Evolutionary conservation across 2,888 invertebrate genomes (phyloP).

Genomic region (Pseudolycoriella hygida): DNA sequence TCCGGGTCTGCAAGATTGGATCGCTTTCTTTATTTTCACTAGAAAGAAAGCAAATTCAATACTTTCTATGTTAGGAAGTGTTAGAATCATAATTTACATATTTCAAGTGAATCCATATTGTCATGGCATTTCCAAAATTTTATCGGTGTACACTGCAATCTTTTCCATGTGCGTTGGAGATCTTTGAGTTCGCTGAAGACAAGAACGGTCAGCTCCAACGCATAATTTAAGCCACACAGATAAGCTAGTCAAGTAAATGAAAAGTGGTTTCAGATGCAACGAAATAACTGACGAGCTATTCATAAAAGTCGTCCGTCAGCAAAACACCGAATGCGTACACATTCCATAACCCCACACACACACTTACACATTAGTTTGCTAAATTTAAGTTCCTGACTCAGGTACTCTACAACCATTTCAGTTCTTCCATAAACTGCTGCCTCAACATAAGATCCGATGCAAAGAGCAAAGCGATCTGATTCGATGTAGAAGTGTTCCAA

Average conservation of each 20-base stretch:
- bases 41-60: no score
- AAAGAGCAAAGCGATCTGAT: constrained; percentile 41
- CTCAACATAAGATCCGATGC: constrained; percentile 55
- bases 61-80: no score
- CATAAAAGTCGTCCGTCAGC: no score
- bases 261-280: not conserved
- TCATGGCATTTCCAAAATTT: not conserved
- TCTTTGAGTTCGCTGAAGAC: constrained; percentile 32
- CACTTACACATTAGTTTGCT: constrained; percentile 9
- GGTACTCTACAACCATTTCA: constrained; percentile 29
- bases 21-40: constrained; percentile 5
- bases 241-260: constrained; percentile 30
- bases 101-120: constrained; percentile 5
- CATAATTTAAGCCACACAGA: constrained; percentile 28
- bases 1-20: not conserved
- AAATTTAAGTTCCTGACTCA: constrained; percentile 14
- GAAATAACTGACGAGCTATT: no score
- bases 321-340: no score
- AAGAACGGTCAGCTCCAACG: constrained; percentile 37
- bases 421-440: constrained; percentile 52
- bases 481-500: constrained; percentile 36
- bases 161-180: constrained; percentile 18
- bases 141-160: not conserved
- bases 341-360: not conserved
- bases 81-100: no score